Conservation (phyloP, 2,888 invertebrate species). For the Leptogaster cylindrica region DNA sequence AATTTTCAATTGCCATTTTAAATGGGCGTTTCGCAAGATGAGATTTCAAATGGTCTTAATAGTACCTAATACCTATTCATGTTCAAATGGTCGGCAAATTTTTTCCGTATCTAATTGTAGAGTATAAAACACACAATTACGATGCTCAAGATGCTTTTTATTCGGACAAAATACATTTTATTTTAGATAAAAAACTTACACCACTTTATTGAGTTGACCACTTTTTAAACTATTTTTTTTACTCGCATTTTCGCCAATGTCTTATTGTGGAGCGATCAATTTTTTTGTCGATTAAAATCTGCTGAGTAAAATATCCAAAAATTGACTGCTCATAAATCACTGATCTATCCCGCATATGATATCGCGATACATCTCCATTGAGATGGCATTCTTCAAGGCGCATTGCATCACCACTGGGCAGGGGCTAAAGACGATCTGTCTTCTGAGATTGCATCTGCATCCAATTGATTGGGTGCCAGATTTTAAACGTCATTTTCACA, state of each 20-base stretch:
- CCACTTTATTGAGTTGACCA: no score
- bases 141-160: not conserved
- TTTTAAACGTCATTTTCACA: not conserved
- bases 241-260: not conserved
- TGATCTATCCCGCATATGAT: slow-evolving; percentile 11
- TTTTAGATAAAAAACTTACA: slow-evolving; percentile 7
- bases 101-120: no score
- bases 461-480: no score
- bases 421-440: not conserved
- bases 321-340: slow-evolving; percentile 37
- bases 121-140: not conserved
- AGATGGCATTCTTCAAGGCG: not conserved
- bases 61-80: no score
- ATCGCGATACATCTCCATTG: slow-evolving; percentile 29
- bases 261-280: slow-evolving; percentile 10
- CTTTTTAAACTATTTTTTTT: no score
- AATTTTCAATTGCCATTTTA: not conserved
- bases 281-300: slow-evolving; percentile 20
- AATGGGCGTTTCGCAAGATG: slow-evolving; percentile 13
- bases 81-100: no score
- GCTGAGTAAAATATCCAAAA: slow-evolving; percentile 2
- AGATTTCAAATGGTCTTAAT: no score
- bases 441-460: not conserved
- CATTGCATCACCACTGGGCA: slow-evolving; percentile 1
- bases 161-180: slow-evolving; percentile 8